Evolutionary conservation across 2,797 vertebrate species (phyloP), one percentile per base, ranked within the genome.

Genomic region (Gallinago nigripennis): DNA sequence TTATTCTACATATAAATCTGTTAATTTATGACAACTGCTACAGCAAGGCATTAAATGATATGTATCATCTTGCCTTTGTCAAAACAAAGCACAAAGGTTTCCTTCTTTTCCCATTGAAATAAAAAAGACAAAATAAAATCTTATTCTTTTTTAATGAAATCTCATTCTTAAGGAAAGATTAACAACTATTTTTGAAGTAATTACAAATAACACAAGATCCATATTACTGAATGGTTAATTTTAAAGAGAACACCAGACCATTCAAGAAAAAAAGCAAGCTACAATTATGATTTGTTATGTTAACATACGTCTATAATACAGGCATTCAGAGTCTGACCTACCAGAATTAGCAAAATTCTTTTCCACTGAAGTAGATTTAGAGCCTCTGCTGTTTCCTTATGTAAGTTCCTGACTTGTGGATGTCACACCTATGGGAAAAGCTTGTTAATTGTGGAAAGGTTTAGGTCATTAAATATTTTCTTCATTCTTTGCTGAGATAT

Each of bases 1-100:
- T 60, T 82, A 43, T 92, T 86, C 37, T 71, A 80, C n/a, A 12
- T 48, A 43, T 54, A 91, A 88, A 70, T 92, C 27, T 8, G 18
- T 65, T 88, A 71, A 88, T 88, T 92, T n/a, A 30, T 75, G 11
- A 25, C 83, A 94, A 69, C 46, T 91, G 39, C 25, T 89, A 53
- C 6, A 48, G 18, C 19, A 91, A 68, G 72, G 31, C 31, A 82
- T 77, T 94, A 94, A 71, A 72, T 35, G 2, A 79, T 75, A 81
- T 30, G 37, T 78, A 78, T 75, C 1, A 15, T 56, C n/a, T 71
- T 82, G 28, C 16, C 11, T 81, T 89, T 90, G 54, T 77, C 58
- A 76, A 61, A 95, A 66, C 11, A 86, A 84, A 86, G 2, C 8
- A 71, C 8, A 70, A 61, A 76, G 8, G 3, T 68, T 86, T 79